These are phyloP conservation scores for Anolis sagrei DNA, from an alignment of 2,113 vertebrate species.

Conservation along the genomic window DNA sequence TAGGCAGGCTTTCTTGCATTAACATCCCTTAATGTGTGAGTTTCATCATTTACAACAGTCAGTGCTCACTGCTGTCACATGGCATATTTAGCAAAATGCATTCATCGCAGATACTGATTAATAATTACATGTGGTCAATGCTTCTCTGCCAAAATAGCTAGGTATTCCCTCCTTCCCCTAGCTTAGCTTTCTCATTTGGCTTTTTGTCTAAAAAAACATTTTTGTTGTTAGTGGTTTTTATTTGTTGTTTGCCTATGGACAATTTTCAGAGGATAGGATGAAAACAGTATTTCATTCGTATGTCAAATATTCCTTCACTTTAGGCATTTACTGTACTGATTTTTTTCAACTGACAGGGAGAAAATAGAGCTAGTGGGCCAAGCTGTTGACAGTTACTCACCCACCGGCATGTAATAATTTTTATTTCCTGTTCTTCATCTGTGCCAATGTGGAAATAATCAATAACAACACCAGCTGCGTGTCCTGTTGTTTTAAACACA, in stretches of 20 bases:
- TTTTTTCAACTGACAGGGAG: background rate
- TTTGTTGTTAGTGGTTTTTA: background rate
- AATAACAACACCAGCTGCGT: background rate
- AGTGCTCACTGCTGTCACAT: background rate
- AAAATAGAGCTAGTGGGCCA: slow-evolving; percentile 10
- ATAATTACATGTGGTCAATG: slow-evolving; percentile 26
- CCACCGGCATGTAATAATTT: background rate
- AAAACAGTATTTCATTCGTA: slow-evolving; percentile 15
- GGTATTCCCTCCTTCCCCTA: slow-evolving; percentile 25
- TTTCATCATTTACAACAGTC: slow-evolving; percentile 7
- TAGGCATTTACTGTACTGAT: background rate
- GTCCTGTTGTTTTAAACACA: slow-evolving; percentile 30
- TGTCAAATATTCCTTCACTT: slow-evolving; percentile 19
- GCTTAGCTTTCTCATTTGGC: slow-evolving; percentile 14
- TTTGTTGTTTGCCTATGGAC: slow-evolving; percentile 12
- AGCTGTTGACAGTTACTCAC: background rate
- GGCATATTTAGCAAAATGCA: slow-evolving; percentile 40
- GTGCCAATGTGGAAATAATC: slow-evolving; percentile 15
- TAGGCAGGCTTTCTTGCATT: slow-evolving; percentile 22
- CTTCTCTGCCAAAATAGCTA: slow-evolving; percentile 1
- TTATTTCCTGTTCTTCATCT: background rate
- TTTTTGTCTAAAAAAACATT: slow-evolving; percentile 23
- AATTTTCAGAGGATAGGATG: slow-evolving; percentile 18
- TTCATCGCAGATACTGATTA: slow-evolving; percentile 40
- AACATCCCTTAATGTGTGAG: slow-evolving; percentile 18